Percentiles rank a stretch among this genome's conserved stretches.
These are phyloP conservation scores for Plebejus melissa DNA, from an alignment of 2,888 invertebrate species.

Conservation along the genomic window DNA sequence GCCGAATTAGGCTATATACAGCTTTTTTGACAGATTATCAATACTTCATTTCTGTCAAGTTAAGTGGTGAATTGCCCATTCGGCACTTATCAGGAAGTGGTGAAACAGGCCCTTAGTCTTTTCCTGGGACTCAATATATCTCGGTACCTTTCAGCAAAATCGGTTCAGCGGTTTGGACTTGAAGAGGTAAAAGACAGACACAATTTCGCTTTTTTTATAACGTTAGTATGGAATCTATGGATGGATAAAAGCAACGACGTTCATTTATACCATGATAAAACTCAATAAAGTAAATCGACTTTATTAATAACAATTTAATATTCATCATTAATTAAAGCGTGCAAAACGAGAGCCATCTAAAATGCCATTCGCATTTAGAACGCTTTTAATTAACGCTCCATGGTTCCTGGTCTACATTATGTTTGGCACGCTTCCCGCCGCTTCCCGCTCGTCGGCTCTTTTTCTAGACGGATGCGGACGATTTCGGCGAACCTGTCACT, in stretches of 20 bases:
- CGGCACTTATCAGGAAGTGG: no score
- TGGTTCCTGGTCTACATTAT: constrained; percentile 1
- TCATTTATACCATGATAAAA: background rate
- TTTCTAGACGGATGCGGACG: constrained; percentile 16
- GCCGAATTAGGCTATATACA: no score
- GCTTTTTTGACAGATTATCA: no score
- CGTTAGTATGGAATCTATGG: background rate
- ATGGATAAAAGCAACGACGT: background rate
- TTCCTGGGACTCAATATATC: no score
- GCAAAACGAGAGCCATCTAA: constrained; percentile 12
- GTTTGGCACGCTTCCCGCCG: constrained; percentile 21
- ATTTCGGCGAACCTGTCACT: constrained; percentile 17
- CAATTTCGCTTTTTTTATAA: background rate
- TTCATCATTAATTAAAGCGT: constrained; percentile 8
- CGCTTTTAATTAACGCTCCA: constrained; percentile 13
- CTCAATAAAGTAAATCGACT: background rate
- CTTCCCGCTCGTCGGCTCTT: background rate
- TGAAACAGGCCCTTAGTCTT: no score
- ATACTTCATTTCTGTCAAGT: no score
- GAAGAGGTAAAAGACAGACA: no score
- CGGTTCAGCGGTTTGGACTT: no score
- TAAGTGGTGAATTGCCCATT: no score
- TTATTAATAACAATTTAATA: background rate
- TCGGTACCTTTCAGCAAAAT: no score
- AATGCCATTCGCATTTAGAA: constrained; percentile 9